phyloP scores from a whole-genome alignment of 2,797 vertebrate species.

The Moxostoma hubbsi region DNA sequence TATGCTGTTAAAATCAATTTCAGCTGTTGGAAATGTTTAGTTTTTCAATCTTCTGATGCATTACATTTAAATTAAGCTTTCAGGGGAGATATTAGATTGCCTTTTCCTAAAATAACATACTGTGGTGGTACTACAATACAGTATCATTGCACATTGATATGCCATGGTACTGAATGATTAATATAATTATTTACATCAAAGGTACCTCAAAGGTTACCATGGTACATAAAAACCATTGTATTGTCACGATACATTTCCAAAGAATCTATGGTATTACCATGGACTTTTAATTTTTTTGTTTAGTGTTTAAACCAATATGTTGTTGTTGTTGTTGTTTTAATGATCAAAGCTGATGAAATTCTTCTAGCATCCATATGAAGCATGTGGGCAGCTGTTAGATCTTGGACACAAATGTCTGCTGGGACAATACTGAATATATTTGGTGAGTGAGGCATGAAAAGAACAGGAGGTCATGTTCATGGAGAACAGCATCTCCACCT shows the following conservation, averaged over 20 bases:
- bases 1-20: background rate
- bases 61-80: background rate
- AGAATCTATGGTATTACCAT: background rate
- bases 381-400: background rate
- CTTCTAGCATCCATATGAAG: background rate
- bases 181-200: background rate
- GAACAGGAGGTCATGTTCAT: conserved; percentile 18
- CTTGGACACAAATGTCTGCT: background rate
- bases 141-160: background rate
- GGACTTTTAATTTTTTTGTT: background rate
- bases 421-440: conserved; percentile 5
- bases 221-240: too few relatives aligned
- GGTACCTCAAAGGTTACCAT: too few relatives aligned
- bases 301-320: background rate
- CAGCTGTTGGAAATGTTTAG: background rate
- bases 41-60: conserved; percentile 17
- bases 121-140: background rate
- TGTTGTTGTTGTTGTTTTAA: background rate
- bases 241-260: too few relatives aligned
- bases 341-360: background rate
- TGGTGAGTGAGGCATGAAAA: conserved; percentile 4
- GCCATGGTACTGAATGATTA: background rate
- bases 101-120: too few relatives aligned
- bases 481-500: conserved; percentile 4
- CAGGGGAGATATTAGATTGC: background rate